phyloP scores from a whole-genome alignment of 2,888 invertebrate species.

The Lasioglossum calceatum region DNA sequence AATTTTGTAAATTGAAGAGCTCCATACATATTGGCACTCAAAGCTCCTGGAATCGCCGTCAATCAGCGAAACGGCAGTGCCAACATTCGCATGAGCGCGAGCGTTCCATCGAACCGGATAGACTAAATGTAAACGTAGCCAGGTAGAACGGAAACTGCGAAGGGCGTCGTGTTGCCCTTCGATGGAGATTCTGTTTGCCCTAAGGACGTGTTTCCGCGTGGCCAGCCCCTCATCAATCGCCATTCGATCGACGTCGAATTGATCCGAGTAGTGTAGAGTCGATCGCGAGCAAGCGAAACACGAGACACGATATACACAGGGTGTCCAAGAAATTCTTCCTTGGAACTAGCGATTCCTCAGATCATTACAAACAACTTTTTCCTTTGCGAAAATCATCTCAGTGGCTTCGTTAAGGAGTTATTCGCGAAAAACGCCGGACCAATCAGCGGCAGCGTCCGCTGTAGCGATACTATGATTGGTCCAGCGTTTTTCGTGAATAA shows the following conservation, averaged over 20 bases:
- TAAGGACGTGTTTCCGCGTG: constrained; percentile 40
- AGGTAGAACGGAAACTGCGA: constrained; percentile 21
- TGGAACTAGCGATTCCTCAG: background rate
- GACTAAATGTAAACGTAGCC: constrained; percentile 25
- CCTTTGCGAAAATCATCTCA: background rate
- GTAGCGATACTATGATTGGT: background rate
- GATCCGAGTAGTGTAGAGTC: background rate
- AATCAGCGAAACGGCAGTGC: background rate
- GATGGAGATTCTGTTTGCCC: constrained; percentile 31
- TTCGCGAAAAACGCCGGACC: background rate
- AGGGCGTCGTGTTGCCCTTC: background rate
- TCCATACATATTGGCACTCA: background rate
- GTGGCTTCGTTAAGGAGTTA: background rate
- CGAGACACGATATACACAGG: background rate
- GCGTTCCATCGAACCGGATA: constrained; percentile 23
- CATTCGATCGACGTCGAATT: constrained; percentile 14
- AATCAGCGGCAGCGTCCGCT: background rate
- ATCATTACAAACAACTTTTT: background rate
- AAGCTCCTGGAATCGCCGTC: background rate
- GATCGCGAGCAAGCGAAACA: background rate
- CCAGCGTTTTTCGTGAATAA: background rate
- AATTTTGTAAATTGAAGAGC: background rate
- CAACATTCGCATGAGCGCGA: background rate
- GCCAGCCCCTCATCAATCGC: constrained; percentile 50
- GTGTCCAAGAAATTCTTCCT: background rate